Base-by-base conservation (phyloP, 92 coral and sea anemone species). In the Zoanthus gigantus region DNA sequence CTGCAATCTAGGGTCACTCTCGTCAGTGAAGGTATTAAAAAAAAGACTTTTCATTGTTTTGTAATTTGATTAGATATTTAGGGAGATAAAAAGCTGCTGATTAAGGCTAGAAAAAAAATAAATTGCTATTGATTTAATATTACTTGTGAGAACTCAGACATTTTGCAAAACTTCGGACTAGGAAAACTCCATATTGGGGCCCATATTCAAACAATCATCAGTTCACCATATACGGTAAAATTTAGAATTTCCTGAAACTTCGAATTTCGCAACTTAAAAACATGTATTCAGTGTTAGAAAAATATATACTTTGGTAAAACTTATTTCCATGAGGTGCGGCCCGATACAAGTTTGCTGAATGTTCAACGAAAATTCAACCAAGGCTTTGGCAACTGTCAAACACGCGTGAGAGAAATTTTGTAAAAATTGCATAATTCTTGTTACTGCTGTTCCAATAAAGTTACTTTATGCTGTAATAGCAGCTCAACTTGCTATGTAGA, bases 191-290 rank as follows among this genome's bases (percentile, higher is more conserved):
- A 75, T 46, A 75, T 75, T 75, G 61, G 14, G 79, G 50, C 79
- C 78, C 79, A 75, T 75, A 47, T 75, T 46, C 31, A 75, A 75
- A 75, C 79, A 75, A 75, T 3, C 23, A 23, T 61, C 47, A 23
- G 23, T 23, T 75, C 15, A 75, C 17, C 79, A 75, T 75, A 75
- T 75, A 61, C 79, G 79, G 79, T 75, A 75, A 75, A 75, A 75
- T 75, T 48, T 61, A 75, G 63, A 75, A 75, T 75, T 75, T 60
- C 5, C 79, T 75, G 79, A 75, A 75, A 75, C 61, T 75, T 75
- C 79, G 79, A 75, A 12, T 75, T 75, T 75, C 10, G 50, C 77
- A 23, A 72, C 77, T 73, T 73, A 73, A 44, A 73, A 9, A 34
- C 76, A 30, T 72, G 37, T 72, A 73, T 73, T 73, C 56, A 73